phyloP scores from a whole-genome alignment of 2,797 vertebrate genomes.

The Spinibarbus caldwelli region DNA sequence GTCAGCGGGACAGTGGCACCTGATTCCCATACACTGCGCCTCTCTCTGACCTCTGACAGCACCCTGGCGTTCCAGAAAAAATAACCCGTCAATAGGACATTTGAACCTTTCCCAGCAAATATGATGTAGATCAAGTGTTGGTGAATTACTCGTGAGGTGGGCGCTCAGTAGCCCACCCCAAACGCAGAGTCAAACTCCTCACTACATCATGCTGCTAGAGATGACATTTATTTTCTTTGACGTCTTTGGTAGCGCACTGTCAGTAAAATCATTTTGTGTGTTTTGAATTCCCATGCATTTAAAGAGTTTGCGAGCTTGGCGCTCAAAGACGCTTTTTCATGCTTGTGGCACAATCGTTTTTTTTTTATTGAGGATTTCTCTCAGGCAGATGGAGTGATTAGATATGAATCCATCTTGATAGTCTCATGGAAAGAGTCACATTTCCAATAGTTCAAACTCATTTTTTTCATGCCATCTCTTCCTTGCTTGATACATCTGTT shows the following conservation, averaged over 20 bases:
- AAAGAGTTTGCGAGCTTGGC: constrained; percentile 36
- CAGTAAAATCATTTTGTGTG: constrained; percentile 64
- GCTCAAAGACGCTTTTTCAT: constrained; percentile 50
- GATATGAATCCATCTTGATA: constrained; percentile 54
- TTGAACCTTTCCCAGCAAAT: constrained; percentile 74
- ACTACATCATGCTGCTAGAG: constrained; percentile 58
- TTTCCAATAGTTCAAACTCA: constrained; percentile 42
- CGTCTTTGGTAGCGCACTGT: constrained; percentile 58
- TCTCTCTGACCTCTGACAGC: constrained; percentile 86
- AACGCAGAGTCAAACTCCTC: constrained; percentile 63
- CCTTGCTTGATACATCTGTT: constrained; percentile 34
- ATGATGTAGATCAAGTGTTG: constrained; percentile 65
- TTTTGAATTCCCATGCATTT: constrained; percentile 64
- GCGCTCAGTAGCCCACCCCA: constrained; percentile 18
- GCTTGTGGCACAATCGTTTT: constrained; percentile 48
- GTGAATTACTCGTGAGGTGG: constrained; percentile 59
- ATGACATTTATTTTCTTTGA: constrained; percentile 66
- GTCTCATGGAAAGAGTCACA: constrained; percentile 32
- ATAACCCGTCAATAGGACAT: constrained; percentile 82
- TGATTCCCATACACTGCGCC: constrained; percentile 90
- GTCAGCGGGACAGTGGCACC: constrained; percentile 93
- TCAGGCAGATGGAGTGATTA: constrained; percentile 59
- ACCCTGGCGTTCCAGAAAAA: constrained; percentile 71
- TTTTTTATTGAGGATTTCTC: constrained; percentile 60
- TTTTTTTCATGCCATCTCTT: constrained; percentile 44